Percentiles rank a stretch among this genome's conserved stretches.
These are phyloP conservation scores for Lagothrix lagotricha DNA, from an alignment of 2,797 vertebrate genomes.

Conservation along the genomic window DNA sequence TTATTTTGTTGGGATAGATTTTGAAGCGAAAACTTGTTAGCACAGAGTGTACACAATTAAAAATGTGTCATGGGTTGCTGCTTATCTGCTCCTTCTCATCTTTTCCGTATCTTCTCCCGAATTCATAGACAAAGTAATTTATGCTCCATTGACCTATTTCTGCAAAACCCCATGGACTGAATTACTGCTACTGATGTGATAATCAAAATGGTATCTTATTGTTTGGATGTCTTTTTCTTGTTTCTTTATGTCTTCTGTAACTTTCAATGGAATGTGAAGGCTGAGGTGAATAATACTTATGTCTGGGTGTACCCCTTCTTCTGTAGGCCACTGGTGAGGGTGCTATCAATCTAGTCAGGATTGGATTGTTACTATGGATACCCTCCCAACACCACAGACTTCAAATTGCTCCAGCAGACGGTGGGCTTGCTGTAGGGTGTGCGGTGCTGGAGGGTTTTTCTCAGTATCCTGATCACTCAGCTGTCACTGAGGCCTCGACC, in stretches of 20 bases:
- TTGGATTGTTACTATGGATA: background rate
- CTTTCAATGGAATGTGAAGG: background rate
- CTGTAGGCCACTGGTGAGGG: background rate
- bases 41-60: background rate
- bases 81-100: background rate
- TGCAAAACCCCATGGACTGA: background rate
- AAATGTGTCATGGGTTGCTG: background rate
- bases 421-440: background rate
- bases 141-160: background rate
- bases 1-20: background rate
- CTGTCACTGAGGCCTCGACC: background rate
- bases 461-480: background rate
- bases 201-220: background rate
- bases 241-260: background rate
- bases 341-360: background rate
- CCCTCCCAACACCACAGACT: background rate
- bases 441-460: background rate
- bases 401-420: background rate
- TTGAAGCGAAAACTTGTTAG: background rate
- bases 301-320: background rate
- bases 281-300: background rate
- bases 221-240: background rate
- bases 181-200: background rate
- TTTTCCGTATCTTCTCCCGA: background rate
- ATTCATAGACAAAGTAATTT: background rate